Percentiles rank a stretch among this genome's conserved stretches.
Evolutionary conservation across 1,140 invertebrate species (phyloP).

Genomic region (Euwallacea fornicatus): DNA sequence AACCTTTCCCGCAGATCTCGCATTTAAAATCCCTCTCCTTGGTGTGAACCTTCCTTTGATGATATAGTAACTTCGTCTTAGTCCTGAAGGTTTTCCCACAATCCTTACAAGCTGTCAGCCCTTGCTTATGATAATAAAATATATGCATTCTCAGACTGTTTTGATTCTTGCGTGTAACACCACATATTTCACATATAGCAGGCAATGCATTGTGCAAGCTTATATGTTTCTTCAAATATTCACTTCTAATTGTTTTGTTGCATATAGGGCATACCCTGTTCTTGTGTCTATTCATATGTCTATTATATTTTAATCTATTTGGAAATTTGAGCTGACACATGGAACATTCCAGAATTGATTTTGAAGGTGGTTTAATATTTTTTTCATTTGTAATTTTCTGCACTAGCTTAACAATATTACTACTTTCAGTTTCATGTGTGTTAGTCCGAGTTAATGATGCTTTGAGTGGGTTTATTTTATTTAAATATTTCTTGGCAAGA

Average conservation of each 20-base stretch:
- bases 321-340: slow-evolving; percentile 33
- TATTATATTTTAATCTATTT: slow-evolving; percentile 31
- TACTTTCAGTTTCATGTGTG: slow-evolving; percentile 7
- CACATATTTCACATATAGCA: slow-evolving; percentile 43
- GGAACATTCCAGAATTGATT: slow-evolving; percentile 29
- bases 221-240: slow-evolving; percentile 44
- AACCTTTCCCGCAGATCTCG: slow-evolving; percentile 43
- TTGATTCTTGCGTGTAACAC: slow-evolving; percentile 43
- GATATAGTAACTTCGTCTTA: slow-evolving; percentile 40
- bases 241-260: slow-evolving; percentile 32
- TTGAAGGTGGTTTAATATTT: neutral
- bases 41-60: slow-evolving; percentile 44
- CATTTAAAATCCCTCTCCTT: slow-evolving; percentile 43
- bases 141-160: slow-evolving; percentile 44
- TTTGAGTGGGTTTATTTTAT: slow-evolving; percentile 8
- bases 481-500: slow-evolving; percentile 8
- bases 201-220: slow-evolving; percentile 37
- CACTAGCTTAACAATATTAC: neutral
- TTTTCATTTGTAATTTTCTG: slow-evolving; percentile 9
- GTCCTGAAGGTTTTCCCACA: slow-evolving; percentile 41
- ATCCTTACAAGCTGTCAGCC: slow-evolving; percentile 40
- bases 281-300: slow-evolving; percentile 41
- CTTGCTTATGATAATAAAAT: slow-evolving; percentile 43
- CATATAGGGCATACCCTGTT: slow-evolving; percentile 40
- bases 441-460: slow-evolving; percentile 18